Conservation (phyloP, 2,888 invertebrate species). For the Euplagia quadripunctaria region DNA sequence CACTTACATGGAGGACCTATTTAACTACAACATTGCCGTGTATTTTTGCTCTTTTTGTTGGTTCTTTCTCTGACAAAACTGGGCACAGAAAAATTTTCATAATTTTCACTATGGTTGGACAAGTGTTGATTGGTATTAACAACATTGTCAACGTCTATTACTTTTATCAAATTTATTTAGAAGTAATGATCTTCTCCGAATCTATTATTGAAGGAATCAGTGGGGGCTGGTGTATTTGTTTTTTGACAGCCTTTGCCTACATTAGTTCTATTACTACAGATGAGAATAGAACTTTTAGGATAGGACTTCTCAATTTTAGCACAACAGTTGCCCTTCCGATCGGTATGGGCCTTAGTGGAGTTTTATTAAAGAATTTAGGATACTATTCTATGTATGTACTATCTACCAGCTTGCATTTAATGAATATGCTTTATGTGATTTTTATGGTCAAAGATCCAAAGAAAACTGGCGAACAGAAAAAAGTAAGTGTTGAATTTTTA, state of each 20-base stretch:
- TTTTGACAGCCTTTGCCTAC: constrained; percentile 94
- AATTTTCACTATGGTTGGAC: constrained; percentile 90
- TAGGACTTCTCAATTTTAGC: constrained; percentile 95
- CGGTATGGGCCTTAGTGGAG: constrained; percentile 94
- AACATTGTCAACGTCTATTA: constrained; percentile 92
- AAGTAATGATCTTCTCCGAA: constrained; percentile 91
- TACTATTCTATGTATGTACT: constrained; percentile 93
- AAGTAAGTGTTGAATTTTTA: constrained; percentile 57
- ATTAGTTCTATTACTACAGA: constrained; percentile 93
- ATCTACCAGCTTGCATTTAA: constrained; percentile 88
- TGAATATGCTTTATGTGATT: constrained; percentile 90
- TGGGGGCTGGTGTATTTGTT: constrained; percentile 94
- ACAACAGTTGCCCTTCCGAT: constrained; percentile 94
- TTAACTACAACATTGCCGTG: constrained; percentile 93
- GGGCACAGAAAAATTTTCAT: constrained; percentile 92
- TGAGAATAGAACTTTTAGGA: constrained; percentile 92
- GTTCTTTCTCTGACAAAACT: constrained; percentile 91
- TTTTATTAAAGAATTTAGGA: constrained; percentile 90
- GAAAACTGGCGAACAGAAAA: constrained; percentile 66
- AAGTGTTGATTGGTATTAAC: constrained; percentile 90
- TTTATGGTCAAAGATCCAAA: constrained; percentile 89
- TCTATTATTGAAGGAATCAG: constrained; percentile 92
- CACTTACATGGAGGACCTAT: constrained; percentile 93
- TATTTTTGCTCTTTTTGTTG: constrained; percentile 92
- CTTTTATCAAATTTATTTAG: constrained; percentile 91